These are phyloP conservation scores for Zaprionus capensis DNA, from an alignment of 1,140 invertebrate species.

Conservation along the genomic window DNA sequence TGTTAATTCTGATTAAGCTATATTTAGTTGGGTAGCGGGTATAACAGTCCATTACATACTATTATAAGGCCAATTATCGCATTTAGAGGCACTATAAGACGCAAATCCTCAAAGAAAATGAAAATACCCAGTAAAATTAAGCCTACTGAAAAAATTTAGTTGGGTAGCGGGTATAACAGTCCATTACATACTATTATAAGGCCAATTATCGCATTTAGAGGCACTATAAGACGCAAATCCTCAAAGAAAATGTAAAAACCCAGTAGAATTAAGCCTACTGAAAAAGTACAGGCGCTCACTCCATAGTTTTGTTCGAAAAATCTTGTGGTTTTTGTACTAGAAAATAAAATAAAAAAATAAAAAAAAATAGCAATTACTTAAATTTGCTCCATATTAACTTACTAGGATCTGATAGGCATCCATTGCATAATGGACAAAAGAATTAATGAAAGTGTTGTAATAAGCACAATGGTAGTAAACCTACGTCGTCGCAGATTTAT, in stretches of 20 bases:
- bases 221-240: slow-evolving; percentile 46
- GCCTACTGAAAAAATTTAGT: not conserved
- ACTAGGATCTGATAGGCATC: not conserved
- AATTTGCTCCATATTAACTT: not conserved
- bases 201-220: slow-evolving; percentile 49
- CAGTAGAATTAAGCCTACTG: slow-evolving; percentile 11
- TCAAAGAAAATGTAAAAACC: slow-evolving; percentile 61
- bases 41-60: slow-evolving; percentile 23
- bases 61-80: slow-evolving; percentile 52
- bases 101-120: slow-evolving; percentile 60
- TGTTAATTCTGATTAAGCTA: too few relatives aligned
- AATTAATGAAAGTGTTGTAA: not conserved
- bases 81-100: slow-evolving; percentile 46
- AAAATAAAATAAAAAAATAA: too few relatives aligned
- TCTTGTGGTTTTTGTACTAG: too few relatives aligned
- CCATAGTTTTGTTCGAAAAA: too few relatives aligned
- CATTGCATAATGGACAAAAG: not conserved
- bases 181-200: slow-evolving; percentile 46
- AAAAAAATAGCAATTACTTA: not conserved
- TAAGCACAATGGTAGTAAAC: not conserved
- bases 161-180: too few relatives aligned
- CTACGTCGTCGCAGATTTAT: not conserved
- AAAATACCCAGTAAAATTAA: slow-evolving; percentile 35
- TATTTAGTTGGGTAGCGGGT: too few relatives aligned
- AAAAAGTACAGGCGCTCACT: not conserved